A percentile compares a stretch with the other conserved stretches of the same genome.
Conservation (phyloP, 2,888 invertebrate genomes). For the Cheilosia scutellata region DNA sequence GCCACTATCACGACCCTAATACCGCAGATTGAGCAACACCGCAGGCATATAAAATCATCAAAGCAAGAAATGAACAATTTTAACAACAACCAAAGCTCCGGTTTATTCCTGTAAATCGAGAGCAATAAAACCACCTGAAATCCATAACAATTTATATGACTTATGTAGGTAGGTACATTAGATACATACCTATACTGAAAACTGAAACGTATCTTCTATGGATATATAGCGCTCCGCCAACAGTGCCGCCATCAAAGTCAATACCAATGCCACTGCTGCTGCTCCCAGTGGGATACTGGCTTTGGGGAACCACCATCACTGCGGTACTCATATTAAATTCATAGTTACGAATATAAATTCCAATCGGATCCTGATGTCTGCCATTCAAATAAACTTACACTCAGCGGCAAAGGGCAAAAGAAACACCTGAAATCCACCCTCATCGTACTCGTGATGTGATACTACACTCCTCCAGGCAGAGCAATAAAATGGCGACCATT, state of each 20-base stretch:
- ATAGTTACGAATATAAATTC: conserved; percentile 74
- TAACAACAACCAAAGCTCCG: conserved; percentile 63
- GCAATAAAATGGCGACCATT: conserved; percentile 62
- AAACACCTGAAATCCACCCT: conserved; percentile 37
- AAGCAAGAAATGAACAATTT: conserved; percentile 74
- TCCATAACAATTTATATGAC: conserved; percentile 74
- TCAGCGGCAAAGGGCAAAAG: background rate
- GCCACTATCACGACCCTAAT: conserved; percentile 37
- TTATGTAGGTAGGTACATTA: conserved; percentile 12
- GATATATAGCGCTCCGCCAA: background rate
- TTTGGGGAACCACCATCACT: conserved; percentile 36
- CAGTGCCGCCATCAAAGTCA: conserved; percentile 29
- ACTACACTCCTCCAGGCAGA: conserved; percentile 12
- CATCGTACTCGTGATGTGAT: conserved; percentile 32
- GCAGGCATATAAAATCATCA: conserved; percentile 65
- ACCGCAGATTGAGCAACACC: conserved; percentile 10
- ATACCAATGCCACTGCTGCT: conserved; percentile 8
- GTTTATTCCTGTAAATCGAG: conserved; percentile 74
- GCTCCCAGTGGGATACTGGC: background rate
- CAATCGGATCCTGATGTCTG: conserved; percentile 70
- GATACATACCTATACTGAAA: background rate
- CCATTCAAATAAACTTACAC: conserved; percentile 67
- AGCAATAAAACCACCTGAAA: conserved; percentile 74
- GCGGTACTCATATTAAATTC: conserved; percentile 74
- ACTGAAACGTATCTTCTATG: conserved; percentile 1